Evolutionary conservation across 1,140 invertebrate species (phyloP), one percentile per base, ranked within the genome.

Genomic region (Phymastichus coffea): DNA sequence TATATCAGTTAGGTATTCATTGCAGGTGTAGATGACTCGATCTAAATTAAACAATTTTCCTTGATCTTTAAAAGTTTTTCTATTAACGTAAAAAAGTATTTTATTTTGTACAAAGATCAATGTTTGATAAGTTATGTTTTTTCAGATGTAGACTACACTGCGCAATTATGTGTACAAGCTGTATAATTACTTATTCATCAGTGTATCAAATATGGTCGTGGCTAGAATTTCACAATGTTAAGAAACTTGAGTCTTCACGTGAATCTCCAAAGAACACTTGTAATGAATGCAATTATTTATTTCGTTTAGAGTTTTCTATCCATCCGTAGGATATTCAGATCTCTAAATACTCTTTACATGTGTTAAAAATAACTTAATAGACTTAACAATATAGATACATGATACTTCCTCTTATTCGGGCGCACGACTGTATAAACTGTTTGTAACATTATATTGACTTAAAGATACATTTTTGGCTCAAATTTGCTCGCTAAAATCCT

Each of bases 331-430:
- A 47, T 47, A 60, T 33, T 26, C n/a, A 38, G 6, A 30, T 60
- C 25, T 40, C 41, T 47, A 60, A 47, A 46, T 38, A n/a, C 20
- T 51, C 37, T 54, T 47, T 54, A 30, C 52, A 26, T 30, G 38
- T 20, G 12, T 60, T 60, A 60, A 60, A 60, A 60, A 60, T 60
- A 60, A 60, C 35, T 60, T 60, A 60, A 60, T 53, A 53, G 41
- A 60, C 48, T 54, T 53, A 53, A 47, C 49, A 60, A 47, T 53
- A 19, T 59, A 54, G 23, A 14, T 51, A 49, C 23, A n/a, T 53
- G 30, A 22, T 53, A 53, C 4, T 51, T 22, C 14, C 10, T 47
- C 26, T 49, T 47, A 33, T 22, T 38, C 33, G 33, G 41, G 25
- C 35, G 33, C 23, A 8, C 15, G 37, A n/a, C n/a, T n/a, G n/a